Conservation (phyloP, 2,888 invertebrate genomes). For the Scotopteryx bipunctaria region DNA sequence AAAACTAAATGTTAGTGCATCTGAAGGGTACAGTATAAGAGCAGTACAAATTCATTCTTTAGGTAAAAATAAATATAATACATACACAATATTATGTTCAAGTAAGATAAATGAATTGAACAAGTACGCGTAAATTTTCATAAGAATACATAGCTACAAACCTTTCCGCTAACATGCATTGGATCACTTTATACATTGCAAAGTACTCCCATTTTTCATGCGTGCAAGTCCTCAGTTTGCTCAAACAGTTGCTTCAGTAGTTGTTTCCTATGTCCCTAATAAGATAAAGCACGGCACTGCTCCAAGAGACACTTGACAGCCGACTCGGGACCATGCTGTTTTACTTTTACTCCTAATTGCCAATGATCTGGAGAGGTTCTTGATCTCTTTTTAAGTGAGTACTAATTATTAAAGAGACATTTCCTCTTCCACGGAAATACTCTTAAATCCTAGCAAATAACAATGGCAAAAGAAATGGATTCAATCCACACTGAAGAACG, state of each 20-base stretch:
- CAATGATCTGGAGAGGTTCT: slow-evolving; percentile 21
- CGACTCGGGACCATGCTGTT: slow-evolving; percentile 16
- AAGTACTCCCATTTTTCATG: slow-evolving; percentile 5
- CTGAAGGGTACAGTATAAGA: too few relatives aligned
- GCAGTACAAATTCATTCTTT: too few relatives aligned
- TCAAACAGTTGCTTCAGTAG: slow-evolving; percentile 1
- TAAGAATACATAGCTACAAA: too few relatives aligned
- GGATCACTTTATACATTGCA: slow-evolving; percentile 1
- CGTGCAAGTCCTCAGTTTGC: not conserved
- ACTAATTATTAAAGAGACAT: slow-evolving; percentile 15
- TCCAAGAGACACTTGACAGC: slow-evolving; percentile 21
- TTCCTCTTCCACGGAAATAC: too few relatives aligned
- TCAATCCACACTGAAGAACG: slow-evolving; percentile 43
- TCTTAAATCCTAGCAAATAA: slow-evolving; percentile 15
- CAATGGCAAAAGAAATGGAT: slow-evolving; percentile 48
- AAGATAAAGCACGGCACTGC: slow-evolving; percentile 26
- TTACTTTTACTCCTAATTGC: slow-evolving; percentile 25
- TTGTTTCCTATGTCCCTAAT: slow-evolving; percentile 18
- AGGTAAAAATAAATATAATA: too few relatives aligned
- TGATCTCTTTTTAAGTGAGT: slow-evolving; percentile 23
- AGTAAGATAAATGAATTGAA: too few relatives aligned
- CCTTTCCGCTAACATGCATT: not conserved
- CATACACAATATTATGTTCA: too few relatives aligned
- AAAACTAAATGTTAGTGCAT: too few relatives aligned
- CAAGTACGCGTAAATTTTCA: too few relatives aligned